These are phyloP conservation scores for Cettia cetti DNA, from an alignment of 2,113 vertebrate species.

Conservation along the genomic window DNA sequence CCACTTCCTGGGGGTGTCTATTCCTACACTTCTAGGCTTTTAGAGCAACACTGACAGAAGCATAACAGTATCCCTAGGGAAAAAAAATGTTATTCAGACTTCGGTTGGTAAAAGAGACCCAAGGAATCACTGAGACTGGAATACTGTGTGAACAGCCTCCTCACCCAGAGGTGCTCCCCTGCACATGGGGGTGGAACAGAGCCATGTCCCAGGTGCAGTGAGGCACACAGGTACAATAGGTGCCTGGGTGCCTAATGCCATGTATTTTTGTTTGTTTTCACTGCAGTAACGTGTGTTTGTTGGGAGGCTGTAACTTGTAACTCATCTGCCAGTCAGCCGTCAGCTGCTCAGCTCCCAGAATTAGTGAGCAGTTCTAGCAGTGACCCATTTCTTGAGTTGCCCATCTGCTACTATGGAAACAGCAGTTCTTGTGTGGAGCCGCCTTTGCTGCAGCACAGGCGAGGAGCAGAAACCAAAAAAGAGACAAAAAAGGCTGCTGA, in stretches of 20 bases:
- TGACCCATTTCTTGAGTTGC: slow-evolving; percentile 62
- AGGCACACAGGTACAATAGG: not conserved
- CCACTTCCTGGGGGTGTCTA: not conserved
- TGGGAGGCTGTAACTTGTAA: not conserved
- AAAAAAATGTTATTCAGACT: not conserved
- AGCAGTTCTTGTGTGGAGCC: not conserved
- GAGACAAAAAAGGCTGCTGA: not conserved
- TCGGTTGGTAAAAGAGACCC: not conserved
- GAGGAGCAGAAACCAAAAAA: not conserved
- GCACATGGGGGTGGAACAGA: not conserved
- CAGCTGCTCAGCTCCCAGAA: slow-evolving; percentile 35
- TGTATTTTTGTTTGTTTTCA: not conserved
- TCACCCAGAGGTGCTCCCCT: not conserved
- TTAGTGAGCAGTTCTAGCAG: slow-evolving; percentile 47
- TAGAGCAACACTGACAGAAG: not conserved
- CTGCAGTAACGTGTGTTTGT: not conserved
- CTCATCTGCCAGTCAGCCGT: not conserved
- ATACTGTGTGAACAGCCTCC: rapidly evolving
- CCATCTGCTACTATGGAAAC: slow-evolving; percentile 72
- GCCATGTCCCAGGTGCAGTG: not conserved
- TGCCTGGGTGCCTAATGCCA: not conserved
- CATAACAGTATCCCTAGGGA: not conserved
- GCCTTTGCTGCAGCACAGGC: not conserved
- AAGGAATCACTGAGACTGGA: not conserved
- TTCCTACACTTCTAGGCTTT: not conserved